Conservation (phyloP, 92 coral and sea anemone genomes). For the Ricordea florida region DNA sequence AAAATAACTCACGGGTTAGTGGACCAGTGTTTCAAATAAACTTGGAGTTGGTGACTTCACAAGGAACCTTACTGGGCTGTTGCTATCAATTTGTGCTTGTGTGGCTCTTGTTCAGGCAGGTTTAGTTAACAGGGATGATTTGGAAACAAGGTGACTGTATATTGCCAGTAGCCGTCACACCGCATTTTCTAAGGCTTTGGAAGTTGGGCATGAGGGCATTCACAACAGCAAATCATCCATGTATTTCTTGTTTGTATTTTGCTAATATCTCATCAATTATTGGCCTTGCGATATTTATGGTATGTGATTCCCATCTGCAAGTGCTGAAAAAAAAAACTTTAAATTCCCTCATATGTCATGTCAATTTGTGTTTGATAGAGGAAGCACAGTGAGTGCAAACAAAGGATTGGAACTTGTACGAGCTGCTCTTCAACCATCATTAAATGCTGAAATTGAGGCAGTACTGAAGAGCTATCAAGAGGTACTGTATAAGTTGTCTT, state of each 20-base stretch:
- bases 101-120: too few relatives aligned
- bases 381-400: constrained; percentile 89
- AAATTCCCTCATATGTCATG: background rate
- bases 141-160: too few relatives aligned
- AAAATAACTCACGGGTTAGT: too few relatives aligned
- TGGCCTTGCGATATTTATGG: too few relatives aligned
- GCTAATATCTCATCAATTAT: too few relatives aligned
- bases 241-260: background rate
- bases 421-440: constrained; percentile 94
- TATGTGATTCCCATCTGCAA: too few relatives aligned
- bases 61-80: too few relatives aligned
- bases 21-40: too few relatives aligned
- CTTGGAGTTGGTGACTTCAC: too few relatives aligned
- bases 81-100: too few relatives aligned
- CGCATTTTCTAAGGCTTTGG: background rate
- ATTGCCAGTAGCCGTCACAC: too few relatives aligned
- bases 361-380: constrained; percentile 64
- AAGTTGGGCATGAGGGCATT: background rate
- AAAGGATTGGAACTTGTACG: constrained; percentile 94
- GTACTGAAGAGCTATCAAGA: constrained; percentile 94
- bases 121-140: too few relatives aligned
- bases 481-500: constrained; percentile 15
- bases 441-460: constrained; percentile 92
- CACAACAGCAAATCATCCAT: background rate
- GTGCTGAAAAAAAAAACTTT: background rate